Conservation (phyloP, 1,140 invertebrate genomes). For the Listronotus bonariensis region DNA sequence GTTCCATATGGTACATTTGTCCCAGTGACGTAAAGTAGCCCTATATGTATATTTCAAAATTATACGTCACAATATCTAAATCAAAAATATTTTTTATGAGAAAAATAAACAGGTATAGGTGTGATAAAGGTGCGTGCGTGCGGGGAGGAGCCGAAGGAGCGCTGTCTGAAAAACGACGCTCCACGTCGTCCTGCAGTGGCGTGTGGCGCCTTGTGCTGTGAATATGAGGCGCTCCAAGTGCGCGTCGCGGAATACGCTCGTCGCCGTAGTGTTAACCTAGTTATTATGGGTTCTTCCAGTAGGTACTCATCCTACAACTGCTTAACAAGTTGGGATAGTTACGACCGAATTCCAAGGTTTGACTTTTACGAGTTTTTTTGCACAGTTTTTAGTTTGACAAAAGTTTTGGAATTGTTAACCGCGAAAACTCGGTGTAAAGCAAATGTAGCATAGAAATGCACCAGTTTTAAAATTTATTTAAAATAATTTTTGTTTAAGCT, state of each 20-base stretch:
- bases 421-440: no score
- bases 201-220: constrained; percentile 48
- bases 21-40: no score
- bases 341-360: constrained; percentile 86
- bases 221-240: constrained; percentile 43
- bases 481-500: no score
- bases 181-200: constrained; percentile 45
- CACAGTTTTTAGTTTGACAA: no score
- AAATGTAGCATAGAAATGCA: no score
- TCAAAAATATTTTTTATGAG: no score
- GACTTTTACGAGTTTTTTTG: neutral
- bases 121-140: constrained; percentile 16
- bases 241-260: constrained; percentile 31
- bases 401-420: no score
- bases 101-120: no score
- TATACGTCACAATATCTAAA: no score
- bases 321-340: constrained; percentile 85
- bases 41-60: no score
- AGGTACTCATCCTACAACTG: constrained; percentile 87
- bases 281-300: constrained; percentile 69
- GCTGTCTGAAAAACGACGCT: constrained; percentile 23
- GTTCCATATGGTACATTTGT: no score
- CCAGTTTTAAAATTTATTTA: no score
- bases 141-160: constrained; percentile 23
- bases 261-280: constrained; percentile 16